Evolutionary conservation across 2,888 invertebrate genomes (phyloP), one percentile per base, ranked within the genome.

Genomic region (Apocheima hispidaria): DNA sequence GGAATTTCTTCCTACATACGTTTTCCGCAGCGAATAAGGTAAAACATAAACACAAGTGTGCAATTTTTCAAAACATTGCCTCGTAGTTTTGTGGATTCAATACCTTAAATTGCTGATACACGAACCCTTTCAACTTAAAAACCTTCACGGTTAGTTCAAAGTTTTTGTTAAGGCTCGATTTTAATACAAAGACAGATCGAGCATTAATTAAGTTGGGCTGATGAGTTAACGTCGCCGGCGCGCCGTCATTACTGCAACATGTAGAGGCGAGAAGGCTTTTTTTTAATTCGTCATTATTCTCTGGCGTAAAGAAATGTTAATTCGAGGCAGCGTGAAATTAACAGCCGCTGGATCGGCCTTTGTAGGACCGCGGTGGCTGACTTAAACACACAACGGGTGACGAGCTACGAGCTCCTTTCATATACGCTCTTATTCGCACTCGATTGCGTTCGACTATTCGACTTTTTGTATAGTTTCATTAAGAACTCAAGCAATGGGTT

Each of bases 271-370:
- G 91, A 86, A 81, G 84, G 14, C 41, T 87, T 91, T 92, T 84
- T n/a, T 92, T 92, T 92, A 92, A 92, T 92, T 92, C 88, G 88
- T 92, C 89, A 92, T 92, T 92, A 92, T 91, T 90, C 86, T 88
- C 88, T 91, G 91, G 92, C 92, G 92, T 92, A 92, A 92, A 93
- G 93, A 93, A 93, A 93, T 93, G 93, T 93, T 93, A 93, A 93
- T 93, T 93, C 88, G 92, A 93, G 88, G 86, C 90, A 83, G 91
- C 93, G 93, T 93, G 93, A 93, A 93, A 93, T 93, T 93, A 93
- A 93, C 89, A 92, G 90, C 88, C 87, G 91, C 88, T 82, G 88
- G 82, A 77, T 77, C 80, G 86, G 84, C 87, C 90, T 93, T 93
- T 92, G 91, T 92, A 84, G 83, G 86, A 74, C 89, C 87, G 88